Percentiles rank a stretch among this genome's conserved stretches.
Evolutionary conservation across 2,113 vertebrate genomes (phyloP).

Genomic region (Pipra filicauda): DNA sequence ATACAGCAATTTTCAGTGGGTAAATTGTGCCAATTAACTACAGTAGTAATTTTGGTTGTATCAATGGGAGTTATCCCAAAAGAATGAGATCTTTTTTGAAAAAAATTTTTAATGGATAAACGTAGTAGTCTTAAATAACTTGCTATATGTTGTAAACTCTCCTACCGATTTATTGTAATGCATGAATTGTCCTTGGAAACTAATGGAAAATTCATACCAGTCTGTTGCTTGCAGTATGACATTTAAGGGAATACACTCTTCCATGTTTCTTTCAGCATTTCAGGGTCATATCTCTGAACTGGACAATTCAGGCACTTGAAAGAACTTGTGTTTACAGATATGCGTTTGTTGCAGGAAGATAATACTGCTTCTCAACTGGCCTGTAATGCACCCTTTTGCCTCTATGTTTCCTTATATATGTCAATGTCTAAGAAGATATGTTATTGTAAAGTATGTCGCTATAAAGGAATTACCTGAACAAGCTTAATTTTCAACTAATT

Average conservation of each 20-base stretch:
- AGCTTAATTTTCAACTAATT: neutral
- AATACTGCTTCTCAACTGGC: neutral
- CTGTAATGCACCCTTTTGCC: neutral
- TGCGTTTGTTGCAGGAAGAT: neutral
- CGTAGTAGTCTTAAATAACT: neutral
- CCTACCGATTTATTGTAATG: neutral
- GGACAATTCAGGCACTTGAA: neutral
- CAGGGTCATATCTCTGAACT: neutral
- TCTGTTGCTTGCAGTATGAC: neutral
- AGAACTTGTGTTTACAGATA: neutral
- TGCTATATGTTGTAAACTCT: neutral
- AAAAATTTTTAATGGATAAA: neutral
- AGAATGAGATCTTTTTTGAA: neutral
- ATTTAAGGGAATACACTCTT: neutral
- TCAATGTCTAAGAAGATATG: neutral
- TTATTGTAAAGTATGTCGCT: neutral
- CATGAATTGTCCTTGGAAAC: neutral
- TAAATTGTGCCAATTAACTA: neutral
- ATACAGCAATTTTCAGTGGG: neutral
- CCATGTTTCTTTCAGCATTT: neutral
- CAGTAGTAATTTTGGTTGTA: neutral
- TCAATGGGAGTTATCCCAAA: neutral
- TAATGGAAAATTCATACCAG: neutral
- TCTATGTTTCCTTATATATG: neutral
- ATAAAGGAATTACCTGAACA: neutral